Evolutionary conservation across 2,113 vertebrate species (phyloP), one percentile per base, ranked within the genome.

Genomic region (Ictalurus furcatus): DNA sequence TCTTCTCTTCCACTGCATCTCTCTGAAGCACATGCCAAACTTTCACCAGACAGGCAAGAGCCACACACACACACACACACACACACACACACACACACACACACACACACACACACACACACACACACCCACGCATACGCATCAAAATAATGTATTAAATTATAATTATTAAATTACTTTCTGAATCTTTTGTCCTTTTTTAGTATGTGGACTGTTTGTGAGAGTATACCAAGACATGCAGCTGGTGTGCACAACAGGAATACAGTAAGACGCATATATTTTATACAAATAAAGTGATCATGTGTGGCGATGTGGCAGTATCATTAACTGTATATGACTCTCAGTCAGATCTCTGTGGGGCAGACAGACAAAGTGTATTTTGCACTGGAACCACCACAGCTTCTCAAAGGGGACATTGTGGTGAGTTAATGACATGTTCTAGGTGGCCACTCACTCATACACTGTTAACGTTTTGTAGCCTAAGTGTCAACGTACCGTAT

Each of bases 371-470:
- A 92, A 85, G 93, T 98, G 88, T 96, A 94, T 94, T 96, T 98
- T 54, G 95, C 95, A 82, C 93, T 99, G 3, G 96, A 98, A 84
- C 98, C 98, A 3, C 97, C 97, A 63, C 97, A 98, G 93, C 97
- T 98, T 88, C 94, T 99, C 69, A 98, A 97, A 87, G 98, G 97
- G 2, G 98, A 99, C 92, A 93, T 98, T 91, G 97, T 98, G 98
- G 98, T 99, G 90, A 97, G 93, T 87, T 8, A 44, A 61, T 61
- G 44, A 19, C 19, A 58, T 58, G 56, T 56, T 83, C 54, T 82
- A 25, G 52, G 23, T 78, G 71, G 59, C 56, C 21, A 21, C 12
- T 13, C 30, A 40, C 11, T 44, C 34, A n/a, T 58, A 30, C 37
- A 37, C 6, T 61, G 80, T 59, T 12, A 59, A 61, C 1, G 23